These are phyloP conservation scores for Ooceraea biroi DNA, from an alignment of 1,140 invertebrate genomes.

Conservation along the genomic window DNA sequence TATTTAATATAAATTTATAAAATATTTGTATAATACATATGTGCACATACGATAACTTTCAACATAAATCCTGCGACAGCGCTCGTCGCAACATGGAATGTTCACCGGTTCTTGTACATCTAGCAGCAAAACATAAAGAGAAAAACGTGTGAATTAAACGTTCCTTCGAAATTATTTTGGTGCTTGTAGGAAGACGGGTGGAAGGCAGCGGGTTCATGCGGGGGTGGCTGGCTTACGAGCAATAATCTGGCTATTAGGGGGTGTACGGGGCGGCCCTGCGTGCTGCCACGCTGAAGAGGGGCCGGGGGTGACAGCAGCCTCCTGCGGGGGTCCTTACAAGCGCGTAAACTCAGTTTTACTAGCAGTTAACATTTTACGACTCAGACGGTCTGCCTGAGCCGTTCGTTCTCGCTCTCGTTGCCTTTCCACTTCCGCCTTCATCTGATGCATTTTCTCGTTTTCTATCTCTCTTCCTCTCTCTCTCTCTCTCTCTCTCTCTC, in stretches of 20 bases:
- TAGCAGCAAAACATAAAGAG: background rate
- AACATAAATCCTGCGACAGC: conserved; percentile 1
- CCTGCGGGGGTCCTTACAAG: conserved; percentile 83
- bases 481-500: conserved; percentile 19
- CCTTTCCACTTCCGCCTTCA: conserved; percentile 12
- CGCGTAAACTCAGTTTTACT: conserved; percentile 86
- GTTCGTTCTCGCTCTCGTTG: conserved; percentile 51
- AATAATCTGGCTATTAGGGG: conserved; percentile 83
- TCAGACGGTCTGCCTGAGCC: conserved; percentile 79
- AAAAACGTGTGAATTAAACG: conserved; percentile 50
- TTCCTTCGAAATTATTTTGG: conserved; percentile 67
- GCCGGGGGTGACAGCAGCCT: conserved; percentile 71
- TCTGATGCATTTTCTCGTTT: conserved; percentile 22
- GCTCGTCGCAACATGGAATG: background rate
- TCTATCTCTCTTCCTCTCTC: conserved; percentile 7
- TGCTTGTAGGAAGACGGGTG: conserved; percentile 51
- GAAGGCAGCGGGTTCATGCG: conserved; percentile 26
- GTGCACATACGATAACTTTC: background rate
- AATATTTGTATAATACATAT: background rate
- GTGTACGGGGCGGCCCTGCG: conserved; percentile 69
- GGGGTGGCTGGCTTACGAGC: conserved; percentile 73
- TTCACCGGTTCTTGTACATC: background rate
- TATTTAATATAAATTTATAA: background rate
- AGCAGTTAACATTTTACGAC: conserved; percentile 86
- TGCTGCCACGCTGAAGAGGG: conserved; percentile 65